Evolutionary conservation across 1,140 invertebrate genomes (phyloP), one percentile per base, ranked within the genome.

Genomic region (Pantala flavescens): DNA sequence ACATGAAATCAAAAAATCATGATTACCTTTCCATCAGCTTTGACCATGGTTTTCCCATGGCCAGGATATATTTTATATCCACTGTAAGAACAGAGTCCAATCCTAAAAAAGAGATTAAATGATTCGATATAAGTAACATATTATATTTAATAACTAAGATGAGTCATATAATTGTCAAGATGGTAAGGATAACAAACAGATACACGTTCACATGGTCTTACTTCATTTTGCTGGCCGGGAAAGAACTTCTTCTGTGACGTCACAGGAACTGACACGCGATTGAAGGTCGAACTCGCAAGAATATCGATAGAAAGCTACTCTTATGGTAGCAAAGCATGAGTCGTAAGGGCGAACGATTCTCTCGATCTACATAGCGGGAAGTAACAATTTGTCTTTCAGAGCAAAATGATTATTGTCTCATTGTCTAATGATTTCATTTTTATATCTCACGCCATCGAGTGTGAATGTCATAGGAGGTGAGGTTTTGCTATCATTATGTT

Each of bases 11-110:
- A 70, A 23, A 7, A 63, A 21, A 74, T 36, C 5, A 24, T 75
- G 83, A 82, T 84, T 88, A 99, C 97, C 90, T 98, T 99, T 83
- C 98, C 98, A 84, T 99, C 98, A 80, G 92, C 87, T 86, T 98
- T 97, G 83, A 99, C 95, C 90, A 98, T 90, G 84, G 95, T 95
- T 86, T 98, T 99, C 75, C 98, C 98, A 93, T 99, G 97, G 84
- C 98, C 98, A 76, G 98, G 98, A 86, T 99, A 98, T 81, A 99
- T 99, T 90, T 99, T 99, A 84, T 96, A 98, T 80, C 98, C 98
- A 85, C 96, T 98, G 87, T 97, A 99, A 74, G 93, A 90, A 85
- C 98, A 99, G 80, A 99, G 89, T 83, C 98, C 97, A 86, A 98
- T 94, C 94, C 98, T 99, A 87, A 3, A 63, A 63, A 63, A 36